phyloP scores from a whole-genome alignment of 1,140 invertebrate genomes.

The Pantala flavescens region DNA sequence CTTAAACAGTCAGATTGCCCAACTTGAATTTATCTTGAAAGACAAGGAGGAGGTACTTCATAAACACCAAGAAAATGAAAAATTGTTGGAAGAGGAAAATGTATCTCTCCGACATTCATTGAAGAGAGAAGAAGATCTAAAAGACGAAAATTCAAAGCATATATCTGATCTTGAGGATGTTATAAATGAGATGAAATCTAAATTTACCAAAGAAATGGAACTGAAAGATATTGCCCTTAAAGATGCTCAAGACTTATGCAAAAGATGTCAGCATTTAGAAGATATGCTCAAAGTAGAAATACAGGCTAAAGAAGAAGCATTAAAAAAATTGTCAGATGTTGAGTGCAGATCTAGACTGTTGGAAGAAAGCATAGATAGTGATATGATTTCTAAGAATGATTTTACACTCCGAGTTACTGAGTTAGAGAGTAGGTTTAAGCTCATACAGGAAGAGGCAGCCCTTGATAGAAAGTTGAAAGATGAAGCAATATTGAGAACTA shows the following conservation, averaged over 20 bases:
- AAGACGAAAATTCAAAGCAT: background rate
- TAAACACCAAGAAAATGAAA: background rate
- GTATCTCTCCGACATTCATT: background rate
- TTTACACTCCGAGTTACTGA: background rate
- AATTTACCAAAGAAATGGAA: background rate
- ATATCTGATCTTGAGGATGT: background rate
- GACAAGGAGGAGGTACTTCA: background rate
- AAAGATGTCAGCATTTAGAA: background rate
- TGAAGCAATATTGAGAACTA: slow-evolving; percentile 30
- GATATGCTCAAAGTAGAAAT: background rate
- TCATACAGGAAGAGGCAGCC: background rate
- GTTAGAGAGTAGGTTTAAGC: background rate
- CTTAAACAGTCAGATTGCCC: background rate
- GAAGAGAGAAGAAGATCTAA: background rate
- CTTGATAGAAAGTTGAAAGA: background rate
- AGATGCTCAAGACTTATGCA: background rate
- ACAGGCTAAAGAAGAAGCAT: background rate
- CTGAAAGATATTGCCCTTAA: background rate
- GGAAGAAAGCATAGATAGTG: background rate
- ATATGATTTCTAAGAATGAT: background rate
- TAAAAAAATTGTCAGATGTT: background rate
- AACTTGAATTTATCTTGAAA: background rate
- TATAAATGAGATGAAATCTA: background rate
- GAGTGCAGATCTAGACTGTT: background rate
- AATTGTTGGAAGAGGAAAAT: background rate